phyloP scores from a whole-genome alignment of 2,797 vertebrate species.

The Xiphorhynchus erythropygius region DNA sequence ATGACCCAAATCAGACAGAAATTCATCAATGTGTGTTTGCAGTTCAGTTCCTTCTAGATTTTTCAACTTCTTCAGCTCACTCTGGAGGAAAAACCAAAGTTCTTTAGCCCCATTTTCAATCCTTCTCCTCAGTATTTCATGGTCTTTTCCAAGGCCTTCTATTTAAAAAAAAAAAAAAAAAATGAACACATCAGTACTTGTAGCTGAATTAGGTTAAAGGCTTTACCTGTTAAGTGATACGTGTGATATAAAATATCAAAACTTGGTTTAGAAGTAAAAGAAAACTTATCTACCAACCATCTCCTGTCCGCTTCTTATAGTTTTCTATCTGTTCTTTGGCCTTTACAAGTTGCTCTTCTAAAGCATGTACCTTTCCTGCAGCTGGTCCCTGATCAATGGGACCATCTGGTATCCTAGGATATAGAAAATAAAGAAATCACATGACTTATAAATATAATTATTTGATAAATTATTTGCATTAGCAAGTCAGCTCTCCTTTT shows the following conservation, averaged over 20 bases:
- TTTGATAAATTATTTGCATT: neutral
- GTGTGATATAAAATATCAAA: neutral
- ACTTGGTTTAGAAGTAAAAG: neutral
- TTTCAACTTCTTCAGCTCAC: constrained; percentile 93
- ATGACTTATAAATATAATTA: neutral
- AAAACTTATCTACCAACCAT: constrained; percentile 80
- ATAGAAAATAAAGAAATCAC: constrained; percentile 41
- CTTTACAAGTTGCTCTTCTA: constrained; percentile 94
- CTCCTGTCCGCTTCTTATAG: constrained; percentile 90
- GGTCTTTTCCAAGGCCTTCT: constrained; percentile 87
- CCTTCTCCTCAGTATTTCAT: constrained; percentile 90
- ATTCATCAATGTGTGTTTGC: constrained; percentile 87
- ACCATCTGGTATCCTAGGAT: constrained; percentile 92
- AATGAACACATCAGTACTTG: neutral
- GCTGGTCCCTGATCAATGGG: constrained; percentile 88
- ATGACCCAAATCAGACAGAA: constrained; percentile 93
- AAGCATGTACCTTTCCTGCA: constrained; percentile 87
- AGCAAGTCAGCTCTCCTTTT: neutral
- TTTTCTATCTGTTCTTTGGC: constrained; percentile 98
- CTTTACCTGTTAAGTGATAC: neutral
- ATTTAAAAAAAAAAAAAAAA: neutral
- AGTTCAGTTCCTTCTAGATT: constrained; percentile 83
- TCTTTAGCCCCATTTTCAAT: constrained; percentile 96
- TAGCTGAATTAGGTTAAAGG: neutral
- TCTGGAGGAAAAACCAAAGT: constrained; percentile 97